phyloP scores from a whole-genome alignment of 2,888 invertebrate genomes.

The Stictocephala bisonia region DNA sequence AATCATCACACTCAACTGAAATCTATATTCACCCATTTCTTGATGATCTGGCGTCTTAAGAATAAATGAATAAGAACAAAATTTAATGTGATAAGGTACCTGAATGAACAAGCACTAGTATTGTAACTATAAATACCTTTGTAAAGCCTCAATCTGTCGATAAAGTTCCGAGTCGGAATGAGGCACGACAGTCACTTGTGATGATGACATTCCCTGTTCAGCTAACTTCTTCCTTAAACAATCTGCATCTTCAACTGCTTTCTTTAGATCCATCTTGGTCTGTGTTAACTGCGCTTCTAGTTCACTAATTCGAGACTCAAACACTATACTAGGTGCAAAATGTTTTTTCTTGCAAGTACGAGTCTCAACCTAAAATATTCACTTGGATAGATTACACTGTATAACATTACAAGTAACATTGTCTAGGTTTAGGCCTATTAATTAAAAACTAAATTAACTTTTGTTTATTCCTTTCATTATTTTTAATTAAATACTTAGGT shows the following conservation, averaged over 20 bases:
- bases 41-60: too few species aligned
- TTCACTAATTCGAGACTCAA: constrained; percentile 86
- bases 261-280: constrained; percentile 79
- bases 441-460: too few species aligned
- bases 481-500: too few species aligned
- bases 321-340: constrained; percentile 79
- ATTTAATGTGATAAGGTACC: too few species aligned
- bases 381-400: too few species aligned
- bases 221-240: constrained; percentile 64
- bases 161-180: constrained; percentile 69
- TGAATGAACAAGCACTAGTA: too few species aligned
- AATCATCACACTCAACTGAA: too few species aligned
- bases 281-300: constrained; percentile 86
- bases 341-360: constrained; percentile 63
- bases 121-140: constrained; percentile 67
- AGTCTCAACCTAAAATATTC: constrained; percentile 21
- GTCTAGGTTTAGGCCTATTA: too few species aligned
- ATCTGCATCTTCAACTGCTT: constrained; percentile 76
- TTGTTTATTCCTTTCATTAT: too few species aligned
- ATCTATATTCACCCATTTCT: too few species aligned
- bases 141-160: constrained; percentile 76
- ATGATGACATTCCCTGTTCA: constrained; percentile 28
- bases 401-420: too few species aligned
- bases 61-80: too few species aligned
- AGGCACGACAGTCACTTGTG: not conserved